Conservation (phyloP, 1,140 invertebrate genomes). For the Eurosta solidaginis region DNA sequence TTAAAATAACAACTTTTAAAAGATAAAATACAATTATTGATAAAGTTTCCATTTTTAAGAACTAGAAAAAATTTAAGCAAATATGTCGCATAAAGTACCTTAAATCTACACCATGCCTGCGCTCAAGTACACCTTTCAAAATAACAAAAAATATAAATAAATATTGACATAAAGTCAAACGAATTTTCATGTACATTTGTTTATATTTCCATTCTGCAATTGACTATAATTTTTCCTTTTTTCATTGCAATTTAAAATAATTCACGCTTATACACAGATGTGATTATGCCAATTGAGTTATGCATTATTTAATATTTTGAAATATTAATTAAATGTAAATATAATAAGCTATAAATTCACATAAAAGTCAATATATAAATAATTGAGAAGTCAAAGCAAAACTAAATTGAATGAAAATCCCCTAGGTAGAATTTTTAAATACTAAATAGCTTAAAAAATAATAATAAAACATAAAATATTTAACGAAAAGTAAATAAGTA, state of each 20-base stretch:
- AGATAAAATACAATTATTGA: too few relatives aligned
- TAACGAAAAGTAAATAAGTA: neutral
- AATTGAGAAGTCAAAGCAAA: neutral
- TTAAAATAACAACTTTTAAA: too few relatives aligned
- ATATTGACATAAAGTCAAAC: too few relatives aligned
- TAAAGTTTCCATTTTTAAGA: too few relatives aligned
- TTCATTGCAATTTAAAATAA: neutral
- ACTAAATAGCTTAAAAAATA: neutral
- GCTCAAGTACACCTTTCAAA: too few relatives aligned
- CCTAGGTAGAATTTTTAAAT: neutral
- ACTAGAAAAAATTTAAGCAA: too few relatives aligned
- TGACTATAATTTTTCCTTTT: neutral
- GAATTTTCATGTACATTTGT: neutral
- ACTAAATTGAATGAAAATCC: neutral
- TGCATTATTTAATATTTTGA: conserved; percentile 11
- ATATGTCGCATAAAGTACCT: too few relatives aligned
- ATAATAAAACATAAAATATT: neutral
- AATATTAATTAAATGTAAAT: conserved; percentile 20
- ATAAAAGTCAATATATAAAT: neutral
- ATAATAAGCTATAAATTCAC: neutral
- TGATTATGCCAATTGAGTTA: neutral
- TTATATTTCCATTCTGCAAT: neutral
- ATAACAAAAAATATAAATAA: too few relatives aligned
- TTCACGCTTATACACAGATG: neutral
- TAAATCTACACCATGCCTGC: too few relatives aligned